These are phyloP conservation scores for Bicyclus anynana DNA, from an alignment of 1,140 invertebrate genomes.

Conservation along the genomic window DNA sequence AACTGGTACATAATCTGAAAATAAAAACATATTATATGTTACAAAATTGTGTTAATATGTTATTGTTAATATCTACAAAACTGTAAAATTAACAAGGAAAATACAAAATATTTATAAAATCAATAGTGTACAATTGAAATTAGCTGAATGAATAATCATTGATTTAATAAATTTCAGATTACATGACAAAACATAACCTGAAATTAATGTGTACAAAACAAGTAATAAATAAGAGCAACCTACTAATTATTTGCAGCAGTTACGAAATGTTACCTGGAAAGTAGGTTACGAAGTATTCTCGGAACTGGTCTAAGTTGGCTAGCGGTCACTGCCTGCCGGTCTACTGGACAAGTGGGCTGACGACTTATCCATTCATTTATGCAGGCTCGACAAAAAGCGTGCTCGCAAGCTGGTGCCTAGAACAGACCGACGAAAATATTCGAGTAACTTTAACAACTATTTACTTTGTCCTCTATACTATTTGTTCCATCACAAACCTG, in stretches of 20 bases:
- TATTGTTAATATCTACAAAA: too few species aligned
- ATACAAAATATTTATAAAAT: too few species aligned
- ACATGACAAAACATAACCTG: constrained; percentile 23
- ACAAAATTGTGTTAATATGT: neutral
- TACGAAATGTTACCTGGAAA: constrained; percentile 81
- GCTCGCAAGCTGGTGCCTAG: constrained; percentile 95
- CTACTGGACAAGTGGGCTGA: constrained; percentile 95
- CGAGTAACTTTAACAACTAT: neutral
- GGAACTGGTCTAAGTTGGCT: constrained; percentile 93
- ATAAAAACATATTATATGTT: constrained; percentile 3
- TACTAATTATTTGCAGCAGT: too few species aligned
- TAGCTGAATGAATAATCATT: too few species aligned
- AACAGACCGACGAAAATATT: constrained; percentile 7
- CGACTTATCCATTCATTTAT: constrained; percentile 96
- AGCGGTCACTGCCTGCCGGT: constrained; percentile 91
- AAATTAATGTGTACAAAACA: constrained; percentile 12
- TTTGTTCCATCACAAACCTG: constrained; percentile 80
- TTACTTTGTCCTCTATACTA: neutral
- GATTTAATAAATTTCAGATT: too few species aligned
- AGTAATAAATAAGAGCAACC: constrained; percentile 15
- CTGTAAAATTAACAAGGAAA: too few species aligned
- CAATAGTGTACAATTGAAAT: too few species aligned
- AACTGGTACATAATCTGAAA: constrained; percentile 89
- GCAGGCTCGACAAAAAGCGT: constrained; percentile 95
- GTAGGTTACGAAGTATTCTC: constrained; percentile 92